Evolutionary conservation across 2,888 invertebrate species (phyloP).

Genomic region (Plagiodera versicolora): DNA sequence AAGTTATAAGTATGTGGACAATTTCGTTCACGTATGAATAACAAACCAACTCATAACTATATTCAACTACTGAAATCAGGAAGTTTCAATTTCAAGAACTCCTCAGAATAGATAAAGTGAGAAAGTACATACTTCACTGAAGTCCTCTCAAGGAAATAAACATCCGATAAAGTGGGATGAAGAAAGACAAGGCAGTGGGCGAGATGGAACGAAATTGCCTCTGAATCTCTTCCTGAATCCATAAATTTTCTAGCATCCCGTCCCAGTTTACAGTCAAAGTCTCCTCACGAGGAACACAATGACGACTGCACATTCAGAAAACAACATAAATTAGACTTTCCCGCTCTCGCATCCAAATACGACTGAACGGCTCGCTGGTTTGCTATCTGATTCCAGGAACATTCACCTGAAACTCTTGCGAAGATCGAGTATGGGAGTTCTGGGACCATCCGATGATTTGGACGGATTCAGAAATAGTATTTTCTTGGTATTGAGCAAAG

Average conservation of each 20-base stretch:
- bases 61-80: too few species aligned
- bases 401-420: not conserved
- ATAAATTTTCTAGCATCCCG: constrained; percentile 25
- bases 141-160: not conserved
- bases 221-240: constrained; percentile 11
- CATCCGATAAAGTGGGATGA: not conserved
- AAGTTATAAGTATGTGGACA: too few species aligned
- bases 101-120: too few species aligned
- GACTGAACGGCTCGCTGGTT: constrained; percentile 7
- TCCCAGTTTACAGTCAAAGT: constrained; percentile 20
- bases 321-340: constrained; percentile 33
- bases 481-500: too few species aligned
- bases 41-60: too few species aligned
- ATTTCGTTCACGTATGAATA: too few species aligned
- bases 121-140: not conserved
- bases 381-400: not conserved
- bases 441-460: too few species aligned
- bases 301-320: constrained; percentile 26
- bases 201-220: constrained; percentile 3
- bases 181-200: not conserved
- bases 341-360: constrained; percentile 24
- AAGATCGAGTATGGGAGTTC: not conserved
- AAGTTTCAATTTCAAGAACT: too few species aligned
- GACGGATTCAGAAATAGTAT: too few species aligned
- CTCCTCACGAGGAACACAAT: constrained; percentile 23